A percentile compares a stretch with the other conserved stretches of the same genome.
Evolutionary conservation across 2,888 invertebrate genomes (phyloP).

Genomic region (Megalurothrips usitatus): DNA sequence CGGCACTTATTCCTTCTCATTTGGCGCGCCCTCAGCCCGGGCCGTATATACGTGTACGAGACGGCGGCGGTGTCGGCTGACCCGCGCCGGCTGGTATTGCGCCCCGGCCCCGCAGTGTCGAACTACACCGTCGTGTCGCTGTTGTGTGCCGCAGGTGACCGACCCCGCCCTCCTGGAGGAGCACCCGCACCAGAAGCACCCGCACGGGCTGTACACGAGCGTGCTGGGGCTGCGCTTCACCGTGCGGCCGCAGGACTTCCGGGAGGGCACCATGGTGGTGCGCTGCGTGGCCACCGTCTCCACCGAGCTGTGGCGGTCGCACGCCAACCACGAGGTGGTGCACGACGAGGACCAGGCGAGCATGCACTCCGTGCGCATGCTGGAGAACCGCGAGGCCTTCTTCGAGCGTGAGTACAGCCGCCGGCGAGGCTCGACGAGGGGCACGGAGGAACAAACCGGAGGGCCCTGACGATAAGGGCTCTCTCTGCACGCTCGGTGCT

Average conservation of each 20-base stretch:
- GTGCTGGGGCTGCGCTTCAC: conserved; percentile 55
- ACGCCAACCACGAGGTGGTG: conserved; percentile 17
- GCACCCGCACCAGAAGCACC: conserved; percentile 54
- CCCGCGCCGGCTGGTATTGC: too few relatives aligned
- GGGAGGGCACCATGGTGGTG: conserved; percentile 57
- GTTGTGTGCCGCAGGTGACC: conserved; percentile 48
- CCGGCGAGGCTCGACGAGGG: too few relatives aligned
- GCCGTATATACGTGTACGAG: too few relatives aligned
- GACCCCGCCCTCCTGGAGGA: conserved; percentile 42
- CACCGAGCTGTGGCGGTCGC: conserved; percentile 52
- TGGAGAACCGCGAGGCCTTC: conserved; percentile 15
- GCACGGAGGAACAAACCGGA: too few relatives aligned
- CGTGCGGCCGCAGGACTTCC: conserved; percentile 54
- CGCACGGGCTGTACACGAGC: conserved; percentile 56
- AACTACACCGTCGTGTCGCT: too few relatives aligned
- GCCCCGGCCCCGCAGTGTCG: too few relatives aligned
- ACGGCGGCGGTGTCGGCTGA: too few relatives aligned
- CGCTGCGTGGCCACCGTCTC: conserved; percentile 57
- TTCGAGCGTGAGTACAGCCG: background rate
- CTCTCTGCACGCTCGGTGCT: too few relatives aligned
- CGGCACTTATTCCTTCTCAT: background rate
- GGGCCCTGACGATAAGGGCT: too few relatives aligned
- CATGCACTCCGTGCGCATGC: background rate
- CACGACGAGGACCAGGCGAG: background rate
- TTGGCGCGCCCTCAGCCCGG: too few relatives aligned